Base-by-base conservation (phyloP, 1,140 invertebrate species). In the Coptotermes formosanus region DNA sequence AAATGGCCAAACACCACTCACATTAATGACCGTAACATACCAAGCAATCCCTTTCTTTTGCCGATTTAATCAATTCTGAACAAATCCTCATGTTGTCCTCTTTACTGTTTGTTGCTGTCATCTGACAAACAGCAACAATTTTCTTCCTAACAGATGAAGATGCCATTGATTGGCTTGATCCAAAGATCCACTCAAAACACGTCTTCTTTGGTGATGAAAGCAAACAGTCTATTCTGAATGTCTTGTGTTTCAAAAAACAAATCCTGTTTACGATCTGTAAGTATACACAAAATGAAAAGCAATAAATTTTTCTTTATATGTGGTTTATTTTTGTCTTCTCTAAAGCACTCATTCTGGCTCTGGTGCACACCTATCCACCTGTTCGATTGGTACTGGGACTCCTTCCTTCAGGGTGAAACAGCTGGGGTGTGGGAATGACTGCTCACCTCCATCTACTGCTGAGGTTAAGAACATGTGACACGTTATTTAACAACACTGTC, bases 61-160 rank as follows among this genome's bases (percentile, higher is more conserved):
- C 64, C 3, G 64, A 25, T 75, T 75, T 75, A 30, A 75, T 75
- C 64, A 75, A 75, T 75, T 75, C n/a, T 75, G n/a, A 75, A 75
- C 64, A 75, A 9, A 16, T 30, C n/a, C n/a, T 25, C n/a, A 75
- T 30, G n/a, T 75, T 75, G 25, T 75, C 25, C 64, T 75, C 64
- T 30, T 75, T 75, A n/a, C 14, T 75, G n/a, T 75, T 75, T 75
- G 64, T 75, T 75, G 64, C 64, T 30, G 64, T 75, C 64, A 75
- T 75, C 25, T 75, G 64, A 30, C 64, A 75, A 30, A 75, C 64
- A 30, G 25, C 64, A 55, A 55, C 19, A n/a, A 75, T 75, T 75
- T 11, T 75, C 64, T 30, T 75, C 25, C 7, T 75, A 16, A n/a
- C 25, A 9, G 64, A 75, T 75, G 64, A 75, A 75, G 64, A n/a